A percentile compares a stretch with the other conserved stretches of the same genome.
Conservation (phyloP, 1,140 invertebrate genomes). For the Diploscapter pachys region DNA sequence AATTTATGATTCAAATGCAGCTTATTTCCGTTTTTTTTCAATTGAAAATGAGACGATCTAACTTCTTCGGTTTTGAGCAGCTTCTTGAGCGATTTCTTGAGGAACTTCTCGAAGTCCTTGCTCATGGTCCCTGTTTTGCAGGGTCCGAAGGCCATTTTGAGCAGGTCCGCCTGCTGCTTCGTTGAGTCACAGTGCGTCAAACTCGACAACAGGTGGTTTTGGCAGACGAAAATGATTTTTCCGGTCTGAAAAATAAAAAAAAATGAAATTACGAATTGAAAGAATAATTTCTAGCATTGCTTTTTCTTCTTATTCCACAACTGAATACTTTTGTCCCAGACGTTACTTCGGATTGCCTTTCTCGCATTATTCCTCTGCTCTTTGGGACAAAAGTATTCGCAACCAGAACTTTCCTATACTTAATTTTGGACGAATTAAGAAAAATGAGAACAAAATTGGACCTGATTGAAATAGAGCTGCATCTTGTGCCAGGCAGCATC, state of each 20-base stretch:
- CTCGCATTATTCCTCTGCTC: too few relatives aligned
- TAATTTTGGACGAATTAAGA: too few relatives aligned
- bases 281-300: too few relatives aligned
- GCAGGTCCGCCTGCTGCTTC: slow-evolving; percentile 39
- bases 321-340: too few relatives aligned
- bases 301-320: too few relatives aligned
- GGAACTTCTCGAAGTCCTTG: slow-evolving; percentile 51
- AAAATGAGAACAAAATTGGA: slow-evolving; percentile 1
- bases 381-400: too few relatives aligned
- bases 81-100: slow-evolving; percentile 49
- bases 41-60: slow-evolving; percentile 12
- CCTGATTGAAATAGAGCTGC: slow-evolving; percentile 50
- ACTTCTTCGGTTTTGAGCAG: slow-evolving; percentile 43
- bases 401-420: too few relatives aligned
- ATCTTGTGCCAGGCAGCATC: slow-evolving; percentile 47
- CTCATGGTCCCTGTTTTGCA: slow-evolving; percentile 34
- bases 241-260: slow-evolving; percentile 46
- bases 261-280: background rate
- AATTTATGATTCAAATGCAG: too few relatives aligned
- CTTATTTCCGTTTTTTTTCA: slow-evolving; percentile 14
- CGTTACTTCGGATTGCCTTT: too few relatives aligned
- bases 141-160: slow-evolving; percentile 47
- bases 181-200: slow-evolving; percentile 43
- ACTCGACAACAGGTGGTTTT: slow-evolving; percentile 46
- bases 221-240: slow-evolving; percentile 53